A percentile compares a stretch with the other conserved stretches of the same genome.
Evolutionary conservation across 2,888 invertebrate species (phyloP).

Genomic region (Monoplex corrugatus): DNA sequence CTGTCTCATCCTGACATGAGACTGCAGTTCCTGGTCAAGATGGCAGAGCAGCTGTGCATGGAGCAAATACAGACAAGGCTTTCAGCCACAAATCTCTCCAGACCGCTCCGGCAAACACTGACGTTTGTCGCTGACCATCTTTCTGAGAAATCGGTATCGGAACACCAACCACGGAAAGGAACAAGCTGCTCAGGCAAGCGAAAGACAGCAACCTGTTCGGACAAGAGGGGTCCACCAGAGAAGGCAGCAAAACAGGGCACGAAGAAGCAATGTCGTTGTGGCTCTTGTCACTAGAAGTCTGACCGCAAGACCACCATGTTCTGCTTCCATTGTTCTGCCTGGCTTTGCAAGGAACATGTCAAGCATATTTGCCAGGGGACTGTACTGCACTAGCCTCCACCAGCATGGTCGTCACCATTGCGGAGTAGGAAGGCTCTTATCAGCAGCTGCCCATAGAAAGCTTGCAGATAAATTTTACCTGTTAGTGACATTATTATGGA

Average conservation of each 20-base stretch:
- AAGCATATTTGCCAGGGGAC: not conserved
- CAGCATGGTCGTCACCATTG: not conserved
- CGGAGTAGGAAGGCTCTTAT: not conserved
- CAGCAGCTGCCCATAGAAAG: constrained; percentile 3
- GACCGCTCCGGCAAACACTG: not conserved
- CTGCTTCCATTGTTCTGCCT: too few species aligned
- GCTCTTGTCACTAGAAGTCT: too few species aligned
- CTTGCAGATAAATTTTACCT: too few species aligned
- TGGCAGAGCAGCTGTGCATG: not conserved
- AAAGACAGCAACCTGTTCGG: not conserved
- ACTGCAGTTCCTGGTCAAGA: not conserved
- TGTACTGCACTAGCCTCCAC: not conserved
- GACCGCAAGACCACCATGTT: too few species aligned
- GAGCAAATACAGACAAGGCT: not conserved
- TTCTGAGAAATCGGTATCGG: not conserved
- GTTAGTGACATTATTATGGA: too few species aligned
- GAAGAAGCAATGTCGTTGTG: too few species aligned
- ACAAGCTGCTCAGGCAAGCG: not conserved
- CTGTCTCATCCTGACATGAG: not conserved
- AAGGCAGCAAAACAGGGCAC: not conserved
- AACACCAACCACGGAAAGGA: too few species aligned
- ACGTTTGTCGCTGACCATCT: not conserved
- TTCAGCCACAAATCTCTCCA: not conserved
- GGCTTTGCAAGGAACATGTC: not conserved
- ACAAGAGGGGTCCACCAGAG: not conserved